These are phyloP conservation scores for Aythya baeri DNA, from an alignment of 2,113 vertebrate genomes.

Conservation along the genomic window DNA sequence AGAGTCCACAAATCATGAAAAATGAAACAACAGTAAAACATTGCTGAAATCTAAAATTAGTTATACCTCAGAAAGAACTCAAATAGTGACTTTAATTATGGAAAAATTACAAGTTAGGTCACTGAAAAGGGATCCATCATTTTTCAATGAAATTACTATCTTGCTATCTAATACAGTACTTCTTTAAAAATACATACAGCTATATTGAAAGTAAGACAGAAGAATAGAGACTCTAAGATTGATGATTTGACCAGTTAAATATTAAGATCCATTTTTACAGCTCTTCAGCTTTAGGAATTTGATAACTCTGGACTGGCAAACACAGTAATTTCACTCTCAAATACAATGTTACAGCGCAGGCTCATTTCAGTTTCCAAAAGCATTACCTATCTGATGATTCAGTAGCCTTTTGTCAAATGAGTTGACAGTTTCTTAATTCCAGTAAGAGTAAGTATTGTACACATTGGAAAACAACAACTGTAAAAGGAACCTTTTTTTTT, in stretches of 20 bases:
- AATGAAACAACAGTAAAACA: constrained; percentile 52
- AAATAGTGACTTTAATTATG: constrained; percentile 66
- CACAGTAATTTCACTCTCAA: background rate
- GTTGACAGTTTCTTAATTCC: background rate
- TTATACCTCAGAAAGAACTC: constrained; percentile 62
- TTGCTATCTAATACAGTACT: constrained; percentile 63
- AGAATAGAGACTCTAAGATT: constrained; percentile 57
- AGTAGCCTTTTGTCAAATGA: background rate
- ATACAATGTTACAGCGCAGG: background rate
- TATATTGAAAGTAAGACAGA: constrained; percentile 39
- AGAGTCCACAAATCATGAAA: constrained; percentile 15
- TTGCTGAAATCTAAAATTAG: constrained; percentile 66
- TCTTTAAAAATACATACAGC: constrained; percentile 78
- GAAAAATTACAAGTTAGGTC: constrained; percentile 59
- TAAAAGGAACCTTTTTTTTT: background rate
- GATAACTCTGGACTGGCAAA: background rate
- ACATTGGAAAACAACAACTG: background rate
- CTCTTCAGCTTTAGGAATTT: background rate
- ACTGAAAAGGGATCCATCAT: constrained; percentile 66
- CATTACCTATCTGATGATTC: background rate
- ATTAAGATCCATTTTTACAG: constrained; percentile 77
- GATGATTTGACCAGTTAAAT: constrained; percentile 72
- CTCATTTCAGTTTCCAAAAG: background rate
- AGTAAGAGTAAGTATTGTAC: background rate
- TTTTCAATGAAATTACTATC: constrained; percentile 74